Conservation (phyloP, 2,888 invertebrate species). For the Taphrorychus bicolor region DNA sequence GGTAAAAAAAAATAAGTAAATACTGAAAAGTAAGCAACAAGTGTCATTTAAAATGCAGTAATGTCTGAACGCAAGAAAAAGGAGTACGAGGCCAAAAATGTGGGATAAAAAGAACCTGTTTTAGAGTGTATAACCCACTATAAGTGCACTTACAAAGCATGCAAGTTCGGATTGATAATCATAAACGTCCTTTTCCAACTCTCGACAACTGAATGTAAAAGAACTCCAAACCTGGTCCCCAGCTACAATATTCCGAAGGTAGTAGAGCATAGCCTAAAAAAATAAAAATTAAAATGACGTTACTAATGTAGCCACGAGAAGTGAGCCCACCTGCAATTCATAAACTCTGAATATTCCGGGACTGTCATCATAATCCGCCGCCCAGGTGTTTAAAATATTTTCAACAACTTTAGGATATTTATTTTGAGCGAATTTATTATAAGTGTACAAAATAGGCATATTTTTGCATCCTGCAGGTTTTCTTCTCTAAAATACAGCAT, state of each 20-base stretch:
- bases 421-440: constrained; percentile 45
- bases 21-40: no score
- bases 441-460: constrained; percentile 46
- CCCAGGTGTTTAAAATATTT: constrained; percentile 55
- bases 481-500: constrained; percentile 7
- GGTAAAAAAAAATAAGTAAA: no score
- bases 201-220: constrained; percentile 49
- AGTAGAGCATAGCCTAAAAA: constrained; percentile 48
- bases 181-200: constrained; percentile 58
- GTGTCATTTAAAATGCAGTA: no score
- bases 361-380: constrained; percentile 41
- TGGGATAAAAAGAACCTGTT: no score
- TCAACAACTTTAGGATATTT: constrained; percentile 46
- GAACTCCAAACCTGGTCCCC: constrained; percentile 44
- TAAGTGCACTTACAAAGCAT: constrained; percentile 54
- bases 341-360: constrained; percentile 50
- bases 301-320: no score
- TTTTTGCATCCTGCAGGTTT: constrained; percentile 34
- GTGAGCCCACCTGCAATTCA: constrained; percentile 50
- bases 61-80: no score
- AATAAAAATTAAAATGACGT: neutral
- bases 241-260: constrained; percentile 49
- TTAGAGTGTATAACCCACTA: neutral
- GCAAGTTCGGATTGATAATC: constrained; percentile 52
- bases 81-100: no score